Conservation (phyloP, 2,888 invertebrate species). For the Heteromurus nitidus region DNA sequence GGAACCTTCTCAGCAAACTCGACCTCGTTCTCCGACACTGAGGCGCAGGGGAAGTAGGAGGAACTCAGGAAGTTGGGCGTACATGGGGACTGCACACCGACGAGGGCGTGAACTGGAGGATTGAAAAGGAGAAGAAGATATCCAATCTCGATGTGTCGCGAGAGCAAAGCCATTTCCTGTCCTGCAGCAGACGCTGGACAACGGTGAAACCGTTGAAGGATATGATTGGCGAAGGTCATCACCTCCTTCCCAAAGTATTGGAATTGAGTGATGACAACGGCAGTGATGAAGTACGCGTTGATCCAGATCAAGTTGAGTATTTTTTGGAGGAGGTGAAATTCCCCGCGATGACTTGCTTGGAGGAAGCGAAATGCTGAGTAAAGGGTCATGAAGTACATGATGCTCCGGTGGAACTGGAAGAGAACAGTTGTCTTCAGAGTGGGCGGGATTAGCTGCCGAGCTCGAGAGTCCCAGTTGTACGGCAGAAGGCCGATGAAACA, state of each 20-base stretch:
- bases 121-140: conserved; percentile 15
- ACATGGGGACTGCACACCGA: conserved; percentile 10
- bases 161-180: not conserved
- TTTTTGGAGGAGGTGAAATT: not conserved
- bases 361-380: not conserved
- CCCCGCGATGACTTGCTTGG: not conserved
- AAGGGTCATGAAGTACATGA: not conserved
- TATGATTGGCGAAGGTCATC: conserved; percentile 11
- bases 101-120: conserved; percentile 18
- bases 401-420: not conserved
- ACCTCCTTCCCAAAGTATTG: not conserved
- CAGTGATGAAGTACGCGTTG: not conserved
- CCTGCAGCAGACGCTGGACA: not conserved
- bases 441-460: not conserved
- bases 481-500: conserved; percentile 11
- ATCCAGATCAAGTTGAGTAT: not conserved
- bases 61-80: conserved; percentile 25
- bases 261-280: not conserved
- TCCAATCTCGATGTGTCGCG: not conserved
- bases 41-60: not conserved
- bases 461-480: not conserved
- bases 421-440: not conserved
- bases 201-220: not conserved
- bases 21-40: not conserved
- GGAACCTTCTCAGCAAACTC: not conserved